phyloP scores from a whole-genome alignment of 2,113 vertebrate species.

The Piliocolobus tephrosceles region DNA sequence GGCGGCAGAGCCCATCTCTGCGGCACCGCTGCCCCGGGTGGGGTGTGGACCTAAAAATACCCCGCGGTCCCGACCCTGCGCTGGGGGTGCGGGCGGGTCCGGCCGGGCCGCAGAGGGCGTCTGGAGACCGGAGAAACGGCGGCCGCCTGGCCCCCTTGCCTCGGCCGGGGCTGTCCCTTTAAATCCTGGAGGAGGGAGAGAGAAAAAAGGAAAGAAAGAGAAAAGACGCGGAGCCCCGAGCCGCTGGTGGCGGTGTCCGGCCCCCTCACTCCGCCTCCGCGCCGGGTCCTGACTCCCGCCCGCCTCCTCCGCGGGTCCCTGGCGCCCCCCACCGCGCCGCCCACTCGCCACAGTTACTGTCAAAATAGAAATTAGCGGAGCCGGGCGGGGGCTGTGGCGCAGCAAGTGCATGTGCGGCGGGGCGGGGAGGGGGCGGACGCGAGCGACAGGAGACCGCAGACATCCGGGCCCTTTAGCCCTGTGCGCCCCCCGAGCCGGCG shows the following conservation, averaged over 20 bases:
- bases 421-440: slow-evolving; percentile 29
- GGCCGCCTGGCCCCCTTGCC: slow-evolving; percentile 40
- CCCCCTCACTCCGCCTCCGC: slow-evolving; percentile 31
- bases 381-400: slow-evolving; percentile 36
- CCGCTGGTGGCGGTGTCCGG: slow-evolving; percentile 37
- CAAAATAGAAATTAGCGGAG: slow-evolving; percentile 52
- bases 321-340: slow-evolving; percentile 54
- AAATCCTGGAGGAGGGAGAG: slow-evolving; percentile 73
- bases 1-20: slow-evolving; percentile 1
- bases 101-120: slow-evolving; percentile 79
- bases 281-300: background rate
- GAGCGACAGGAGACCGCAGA: slow-evolving; percentile 62
- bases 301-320: background rate
- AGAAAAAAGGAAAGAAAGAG: slow-evolving; percentile 68
- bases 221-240: slow-evolving; percentile 58
- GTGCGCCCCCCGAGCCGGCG: slow-evolving; percentile 60
- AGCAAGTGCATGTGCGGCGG: slow-evolving; percentile 67
- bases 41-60: slow-evolving; percentile 56
- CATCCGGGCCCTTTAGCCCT: slow-evolving; percentile 81
- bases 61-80: background rate
- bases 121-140: slow-evolving; percentile 75
- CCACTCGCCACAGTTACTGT: slow-evolving; percentile 58
- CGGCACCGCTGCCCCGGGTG: background rate
- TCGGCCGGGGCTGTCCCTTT: slow-evolving; percentile 66
- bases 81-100: slow-evolving; percentile 28